Percentiles rank a stretch among this genome's conserved stretches.
These are phyloP conservation scores for Circaetus gallicus DNA, from an alignment of 2,113 vertebrate genomes.

Conservation along the genomic window DNA sequence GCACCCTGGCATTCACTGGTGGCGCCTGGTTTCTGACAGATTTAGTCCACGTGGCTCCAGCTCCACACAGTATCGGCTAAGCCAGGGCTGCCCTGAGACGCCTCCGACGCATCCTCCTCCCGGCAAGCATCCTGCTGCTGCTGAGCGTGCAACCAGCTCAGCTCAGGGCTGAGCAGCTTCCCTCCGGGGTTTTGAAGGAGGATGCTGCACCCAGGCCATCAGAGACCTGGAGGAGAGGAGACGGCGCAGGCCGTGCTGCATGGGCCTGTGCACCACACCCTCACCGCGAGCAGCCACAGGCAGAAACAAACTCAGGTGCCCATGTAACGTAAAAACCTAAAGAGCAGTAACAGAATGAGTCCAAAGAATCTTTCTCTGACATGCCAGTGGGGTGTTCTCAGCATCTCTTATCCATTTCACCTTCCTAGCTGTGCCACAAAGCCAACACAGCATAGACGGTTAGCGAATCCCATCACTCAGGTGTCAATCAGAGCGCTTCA, in stretches of 20 bases:
- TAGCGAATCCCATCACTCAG: background rate
- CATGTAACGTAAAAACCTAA: background rate
- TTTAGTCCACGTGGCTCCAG: background rate
- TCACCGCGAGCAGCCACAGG: background rate
- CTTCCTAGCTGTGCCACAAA: background rate
- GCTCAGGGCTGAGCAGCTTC: background rate
- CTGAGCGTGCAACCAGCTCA: background rate
- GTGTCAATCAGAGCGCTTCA: background rate
- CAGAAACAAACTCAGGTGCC: background rate
- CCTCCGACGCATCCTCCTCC: background rate
- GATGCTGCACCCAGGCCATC: background rate
- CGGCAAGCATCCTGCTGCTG: background rate
- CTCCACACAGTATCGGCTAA: background rate
- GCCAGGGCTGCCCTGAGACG: background rate
- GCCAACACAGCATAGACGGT: background rate
- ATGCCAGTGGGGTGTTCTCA: background rate
- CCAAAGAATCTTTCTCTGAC: background rate
- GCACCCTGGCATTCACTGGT: background rate
- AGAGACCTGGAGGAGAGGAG: background rate
- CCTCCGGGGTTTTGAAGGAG: background rate
- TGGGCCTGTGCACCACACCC: no score
- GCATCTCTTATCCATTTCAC: background rate
- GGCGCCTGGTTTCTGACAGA: background rate
- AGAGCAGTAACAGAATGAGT: background rate
- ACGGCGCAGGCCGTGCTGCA: no score